A percentile compares a stretch with the other conserved stretches of the same genome.
These are phyloP conservation scores for Crocallis elinguaria DNA, from an alignment of 2,888 invertebrate species.

Conservation along the genomic window DNA sequence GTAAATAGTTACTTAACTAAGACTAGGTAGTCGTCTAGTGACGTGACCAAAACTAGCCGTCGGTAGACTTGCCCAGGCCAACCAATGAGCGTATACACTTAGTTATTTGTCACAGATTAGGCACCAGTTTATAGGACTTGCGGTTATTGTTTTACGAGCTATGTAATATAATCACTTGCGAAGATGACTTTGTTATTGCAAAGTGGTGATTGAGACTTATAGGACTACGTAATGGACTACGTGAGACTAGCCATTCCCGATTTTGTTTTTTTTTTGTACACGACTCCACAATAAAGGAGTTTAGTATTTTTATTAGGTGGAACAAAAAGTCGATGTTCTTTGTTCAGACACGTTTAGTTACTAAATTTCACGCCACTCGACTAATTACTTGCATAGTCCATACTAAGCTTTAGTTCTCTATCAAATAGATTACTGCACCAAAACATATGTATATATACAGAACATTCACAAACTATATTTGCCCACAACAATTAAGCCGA, in stretches of 20 bases:
- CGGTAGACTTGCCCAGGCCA: too few species aligned
- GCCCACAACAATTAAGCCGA: constrained; percentile 15
- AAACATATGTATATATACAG: background rate
- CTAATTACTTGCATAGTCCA: too few species aligned
- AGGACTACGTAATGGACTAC: background rate
- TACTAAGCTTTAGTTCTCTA: background rate
- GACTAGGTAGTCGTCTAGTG: too few species aligned
- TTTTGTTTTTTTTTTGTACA: background rate
- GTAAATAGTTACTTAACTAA: too few species aligned
- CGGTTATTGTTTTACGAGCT: constrained; percentile 59
- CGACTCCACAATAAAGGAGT: too few species aligned
- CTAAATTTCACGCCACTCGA: background rate
- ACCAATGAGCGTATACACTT: too few species aligned
- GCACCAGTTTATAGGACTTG: constrained; percentile 37
- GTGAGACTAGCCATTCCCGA: background rate
- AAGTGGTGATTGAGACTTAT: constrained; percentile 45
- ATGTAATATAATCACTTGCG: constrained; percentile 61
- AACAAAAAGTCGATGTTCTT: too few species aligned
- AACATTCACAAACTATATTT: background rate
- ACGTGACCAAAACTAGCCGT: too few species aligned
- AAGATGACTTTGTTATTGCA: constrained; percentile 54
- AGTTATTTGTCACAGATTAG: background rate
- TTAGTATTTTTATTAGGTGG: too few species aligned
- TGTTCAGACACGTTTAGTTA: too few species aligned
- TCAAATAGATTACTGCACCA: background rate